Conservation (phyloP, 2,888 invertebrate genomes). For the Pomacea canaliculata region DNA sequence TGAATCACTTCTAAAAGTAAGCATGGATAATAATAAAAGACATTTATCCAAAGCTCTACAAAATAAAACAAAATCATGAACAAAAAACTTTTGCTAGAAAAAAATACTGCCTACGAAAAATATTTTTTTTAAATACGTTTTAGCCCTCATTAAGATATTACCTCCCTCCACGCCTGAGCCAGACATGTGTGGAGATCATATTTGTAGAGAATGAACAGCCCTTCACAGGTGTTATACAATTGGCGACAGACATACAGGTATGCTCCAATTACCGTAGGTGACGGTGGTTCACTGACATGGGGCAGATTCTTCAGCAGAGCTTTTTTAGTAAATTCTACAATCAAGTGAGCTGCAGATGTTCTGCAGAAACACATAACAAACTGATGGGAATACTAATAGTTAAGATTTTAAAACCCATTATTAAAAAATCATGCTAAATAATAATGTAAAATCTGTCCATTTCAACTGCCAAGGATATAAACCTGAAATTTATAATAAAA, state of each 20-base stretch:
- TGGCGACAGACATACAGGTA: conserved; percentile 68
- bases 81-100: no score
- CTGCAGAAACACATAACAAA: conserved; percentile 37
- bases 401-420: neutral
- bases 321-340: conserved; percentile 65
- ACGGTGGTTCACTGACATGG: conserved; percentile 43
- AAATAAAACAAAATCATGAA: no score
- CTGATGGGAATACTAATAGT: no score
- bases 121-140: no score
- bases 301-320: conserved; percentile 57
- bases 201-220: conserved; percentile 61
- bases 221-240: conserved; percentile 68
- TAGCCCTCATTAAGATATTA: conserved; percentile 33
- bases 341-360: conserved; percentile 65
- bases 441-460: no score
- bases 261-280: conserved; percentile 61
- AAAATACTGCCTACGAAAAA: no score
- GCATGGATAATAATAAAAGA: no score
- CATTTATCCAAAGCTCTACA: no score
- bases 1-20: no score
- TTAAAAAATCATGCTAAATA: no score
- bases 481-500: no score
- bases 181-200: conserved; percentile 64
- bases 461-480: no score
- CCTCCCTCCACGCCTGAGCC: conserved; percentile 63